Percentiles rank a stretch among this genome's conserved stretches.
Evolutionary conservation across 2,113 vertebrate species (phyloP).

Genomic region (Naja naja): DNA sequence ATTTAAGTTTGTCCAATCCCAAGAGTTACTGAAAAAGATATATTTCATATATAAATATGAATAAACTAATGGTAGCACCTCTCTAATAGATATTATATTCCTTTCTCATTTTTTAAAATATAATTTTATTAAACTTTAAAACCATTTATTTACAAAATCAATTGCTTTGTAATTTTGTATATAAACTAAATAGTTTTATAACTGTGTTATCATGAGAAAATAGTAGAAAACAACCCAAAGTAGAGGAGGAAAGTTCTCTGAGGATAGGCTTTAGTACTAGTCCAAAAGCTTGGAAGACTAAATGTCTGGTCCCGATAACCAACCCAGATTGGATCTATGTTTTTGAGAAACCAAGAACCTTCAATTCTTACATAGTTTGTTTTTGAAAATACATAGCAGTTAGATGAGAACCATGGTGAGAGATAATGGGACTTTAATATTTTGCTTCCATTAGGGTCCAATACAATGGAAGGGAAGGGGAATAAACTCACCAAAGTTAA

Average conservation of each 20-base stretch:
- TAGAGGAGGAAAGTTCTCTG: no score
- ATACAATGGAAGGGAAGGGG: background rate
- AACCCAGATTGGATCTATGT: no score
- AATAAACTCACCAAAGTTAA: background rate
- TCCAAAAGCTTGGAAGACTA: no score
- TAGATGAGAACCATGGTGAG: background rate
- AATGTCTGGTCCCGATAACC: no score
- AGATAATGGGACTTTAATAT: background rate
- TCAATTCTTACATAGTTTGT: background rate
- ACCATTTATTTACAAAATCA: background rate
- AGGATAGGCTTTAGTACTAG: no score
- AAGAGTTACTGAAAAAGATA: background rate
- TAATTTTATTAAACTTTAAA: background rate
- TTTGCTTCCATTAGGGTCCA: background rate
- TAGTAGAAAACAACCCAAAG: no score
- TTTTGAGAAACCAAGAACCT: background rate
- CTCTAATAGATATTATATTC: background rate
- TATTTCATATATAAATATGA: background rate
- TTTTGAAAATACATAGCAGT: background rate
- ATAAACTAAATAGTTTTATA: background rate
- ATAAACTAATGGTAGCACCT: background rate
- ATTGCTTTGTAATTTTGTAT: background rate
- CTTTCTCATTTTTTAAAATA: background rate
- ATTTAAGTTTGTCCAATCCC: background rate
- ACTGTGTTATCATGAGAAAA: no score